Base-by-base conservation (phyloP, 2,113 vertebrate genomes). In the Gasterosteus nipponicus region DNA sequence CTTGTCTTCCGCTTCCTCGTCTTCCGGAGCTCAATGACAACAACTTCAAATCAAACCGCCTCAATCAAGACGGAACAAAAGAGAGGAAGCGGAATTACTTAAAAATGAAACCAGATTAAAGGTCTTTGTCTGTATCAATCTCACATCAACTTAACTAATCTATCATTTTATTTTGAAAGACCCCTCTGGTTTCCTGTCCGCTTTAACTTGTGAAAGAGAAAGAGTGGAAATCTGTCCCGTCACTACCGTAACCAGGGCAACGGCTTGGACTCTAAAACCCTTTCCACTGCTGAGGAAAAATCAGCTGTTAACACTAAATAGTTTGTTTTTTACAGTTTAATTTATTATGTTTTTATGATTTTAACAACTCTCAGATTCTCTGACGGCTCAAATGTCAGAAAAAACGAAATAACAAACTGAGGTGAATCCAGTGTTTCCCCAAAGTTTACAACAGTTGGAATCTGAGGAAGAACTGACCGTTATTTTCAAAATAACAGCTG, bases 271-370 rank as follows among this genome's bases (percentile, higher is more conserved):
- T 59, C 69, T 82, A 67, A 39, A 72, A 49, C 26, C 0, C 0
- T 35, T 49, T 58, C 22, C 39, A 56, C 54, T 3, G 29, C 29
- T 72, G 56, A 49, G 63, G 18, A 62, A 49, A 66, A 68, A n/a
- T 78, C 57, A 73, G 39, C 71, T 63, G 33, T 76, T 1, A 69
- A 47, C 68, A 85, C 64, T 67, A 65, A 76, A 29, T 38, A 8
- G 4, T 47, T 73, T 33, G 1, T 65, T 11, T 39, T 60, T 51
- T 44, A 41, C 22, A 29, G 53, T 51, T 59, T 69, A 68, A 81
- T 85, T 82, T 85, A 79, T 74, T 79, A 33, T 46, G 10, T 31
- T 78, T 84, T 61, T 81, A 66, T n/a, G 42, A 70, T 72, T 69
- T 31, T 41, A 5, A 5, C 47, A 12, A 22, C 64, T 70, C 58